Evolutionary conservation across 1,140 invertebrate species (phyloP), one percentile per base, ranked within the genome.

Genomic region (Gonatopus flavifemur): DNA sequence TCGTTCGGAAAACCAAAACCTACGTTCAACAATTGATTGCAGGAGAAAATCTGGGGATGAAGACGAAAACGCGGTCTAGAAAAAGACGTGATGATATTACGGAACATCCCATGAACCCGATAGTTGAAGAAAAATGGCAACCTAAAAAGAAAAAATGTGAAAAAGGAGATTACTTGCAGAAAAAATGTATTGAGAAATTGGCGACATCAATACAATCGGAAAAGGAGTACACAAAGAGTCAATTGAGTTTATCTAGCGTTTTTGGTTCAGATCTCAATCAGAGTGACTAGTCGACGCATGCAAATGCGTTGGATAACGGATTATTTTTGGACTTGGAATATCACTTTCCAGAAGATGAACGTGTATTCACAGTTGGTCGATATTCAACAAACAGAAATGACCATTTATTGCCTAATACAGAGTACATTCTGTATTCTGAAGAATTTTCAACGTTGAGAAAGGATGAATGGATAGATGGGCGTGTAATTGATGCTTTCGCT

Each of bases 401-500:
- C 12, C 20, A 19, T 13, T 22, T 39, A 24, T n/a, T 39, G 25
- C 25, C 37, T 6, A 45, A 40, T 2, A 22, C 35, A 25, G 12
- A 28, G 42, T 30, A 40, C 28, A 6, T 37, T 24, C 20, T 43
- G 9, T 21, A 28, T 42, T 52, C 39, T 6, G 43, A 32, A n/a
- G 16, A 37, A n/a, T 55, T 50, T n/a, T 35, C 8, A 18, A 49
- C 39, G 12, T 40, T 59, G 18, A 15, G 21, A 18, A 10, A 42
- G n/a, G 22, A 24, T 22, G 24, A 31, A 38, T 59, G 57, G 57
- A 52, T 52, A 36, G 38, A 52, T 46, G 49, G 41, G n/a, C 19
- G 30, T 9, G 32, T 52, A 3, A 46, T 59, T 7, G 33, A 59
- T 55, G 36, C 24, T 22, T 55, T 39, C 28, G 13, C 36, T 5